phyloP scores from a whole-genome alignment of 2,888 invertebrate species.

The Gymnocheta viridis region DNA sequence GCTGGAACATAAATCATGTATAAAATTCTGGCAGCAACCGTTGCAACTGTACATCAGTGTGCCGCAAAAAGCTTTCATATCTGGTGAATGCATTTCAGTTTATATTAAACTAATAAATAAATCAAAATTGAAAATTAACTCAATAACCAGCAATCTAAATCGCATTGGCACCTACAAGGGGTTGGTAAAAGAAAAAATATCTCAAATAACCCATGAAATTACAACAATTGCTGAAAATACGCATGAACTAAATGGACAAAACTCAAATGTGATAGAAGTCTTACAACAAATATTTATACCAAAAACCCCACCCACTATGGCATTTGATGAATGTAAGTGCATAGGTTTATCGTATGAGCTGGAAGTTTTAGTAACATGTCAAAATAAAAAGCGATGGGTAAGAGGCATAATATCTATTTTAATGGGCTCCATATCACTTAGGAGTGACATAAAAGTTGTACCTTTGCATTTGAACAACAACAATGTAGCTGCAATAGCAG shows the following conservation, averaged over 20 bases:
- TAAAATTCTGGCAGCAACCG: conserved; percentile 76
- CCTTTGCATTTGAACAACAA: not conserved
- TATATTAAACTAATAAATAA: conserved; percentile 75
- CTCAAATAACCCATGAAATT: conserved; percentile 69
- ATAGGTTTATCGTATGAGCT: conserved; percentile 77
- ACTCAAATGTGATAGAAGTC: conserved; percentile 72
- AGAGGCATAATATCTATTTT: conserved; percentile 73
- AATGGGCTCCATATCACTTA: conserved; percentile 71
- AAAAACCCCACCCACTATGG: conserved; percentile 72
- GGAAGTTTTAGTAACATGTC: conserved; percentile 73
- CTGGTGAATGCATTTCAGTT: conserved; percentile 76
- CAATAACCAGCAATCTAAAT: conserved; percentile 75
- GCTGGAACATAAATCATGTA: conserved; percentile 71
- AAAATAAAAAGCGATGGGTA: conserved; percentile 71
- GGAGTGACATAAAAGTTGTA: conserved; percentile 29
- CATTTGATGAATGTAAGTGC: conserved; percentile 72
- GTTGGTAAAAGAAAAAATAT: conserved; percentile 69
- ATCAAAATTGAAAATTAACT: conserved; percentile 72
- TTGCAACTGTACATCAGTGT: conserved; percentile 75
- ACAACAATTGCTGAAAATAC: conserved; percentile 52
- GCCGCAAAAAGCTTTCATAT: conserved; percentile 74
- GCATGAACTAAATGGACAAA: conserved; percentile 36
- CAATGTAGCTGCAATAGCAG: conserved; percentile 34
- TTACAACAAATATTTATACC: conserved; percentile 75
- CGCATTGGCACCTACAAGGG: conserved; percentile 73